phyloP scores from a whole-genome alignment of 2,888 invertebrate species.

The Zygaena filipendulae region DNA sequence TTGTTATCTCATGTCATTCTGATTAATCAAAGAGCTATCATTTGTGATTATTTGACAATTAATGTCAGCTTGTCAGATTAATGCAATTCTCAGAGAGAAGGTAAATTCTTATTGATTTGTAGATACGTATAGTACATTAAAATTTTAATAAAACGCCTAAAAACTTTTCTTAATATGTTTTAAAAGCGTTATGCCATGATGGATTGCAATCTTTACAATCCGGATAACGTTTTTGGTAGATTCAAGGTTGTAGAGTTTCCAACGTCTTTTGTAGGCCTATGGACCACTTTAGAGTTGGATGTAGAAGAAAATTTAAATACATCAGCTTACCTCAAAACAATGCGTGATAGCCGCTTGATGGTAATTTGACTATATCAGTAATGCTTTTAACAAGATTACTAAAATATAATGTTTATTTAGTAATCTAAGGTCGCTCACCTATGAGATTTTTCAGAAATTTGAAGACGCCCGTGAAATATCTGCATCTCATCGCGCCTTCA shows the following conservation, averaged over 20 bases:
- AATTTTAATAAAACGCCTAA: no score
- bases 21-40: no score
- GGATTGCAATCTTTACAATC: conserved; percentile 23
- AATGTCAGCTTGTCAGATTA: no score
- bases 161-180: no score
- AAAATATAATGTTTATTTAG: neutral
- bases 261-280: conserved; percentile 41
- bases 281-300: conserved; percentile 32
- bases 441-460: conserved; percentile 34
- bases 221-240: conserved; percentile 41
- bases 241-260: conserved; percentile 52
- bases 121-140: no score
- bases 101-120: no score
- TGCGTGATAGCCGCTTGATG: conserved; percentile 35
- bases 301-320: conserved; percentile 36
- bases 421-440: neutral
- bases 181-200: no score
- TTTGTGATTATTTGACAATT: no score
- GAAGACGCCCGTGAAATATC: conserved; percentile 50
- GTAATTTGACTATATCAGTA: conserved; percentile 21
- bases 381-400: neutral
- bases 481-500: conserved; percentile 50
- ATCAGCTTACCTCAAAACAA: conserved; percentile 47
- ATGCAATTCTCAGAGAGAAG: no score
- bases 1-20: no score